Evolutionary conservation across 2,888 invertebrate species (phyloP).

Genomic region (Cantharis rufa): DNA sequence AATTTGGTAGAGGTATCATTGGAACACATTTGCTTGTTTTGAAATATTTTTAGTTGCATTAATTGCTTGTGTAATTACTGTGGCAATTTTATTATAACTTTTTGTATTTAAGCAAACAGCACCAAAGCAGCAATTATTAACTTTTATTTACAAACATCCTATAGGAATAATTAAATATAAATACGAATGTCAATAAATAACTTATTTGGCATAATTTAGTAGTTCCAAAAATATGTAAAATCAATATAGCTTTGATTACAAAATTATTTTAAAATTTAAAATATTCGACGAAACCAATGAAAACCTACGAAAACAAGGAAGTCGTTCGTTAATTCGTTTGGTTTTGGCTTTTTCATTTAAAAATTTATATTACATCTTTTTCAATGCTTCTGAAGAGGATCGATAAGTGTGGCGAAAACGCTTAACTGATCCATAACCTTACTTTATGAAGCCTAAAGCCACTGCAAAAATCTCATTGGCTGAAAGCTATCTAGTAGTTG

Average conservation of each 20-base stretch:
- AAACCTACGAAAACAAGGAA: neutral
- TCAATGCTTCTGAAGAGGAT: neutral
- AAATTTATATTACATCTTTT: neutral
- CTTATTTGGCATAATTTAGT: neutral
- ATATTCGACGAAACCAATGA: neutral
- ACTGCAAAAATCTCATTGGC: neutral
- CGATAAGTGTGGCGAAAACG: neutral
- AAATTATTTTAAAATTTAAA: neutral
- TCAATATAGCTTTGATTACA: neutral
- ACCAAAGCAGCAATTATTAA: neutral
- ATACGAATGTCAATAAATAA: neutral
- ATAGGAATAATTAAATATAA: neutral
- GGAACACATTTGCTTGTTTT: neutral
- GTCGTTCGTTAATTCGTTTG: neutral
- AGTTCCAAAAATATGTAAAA: neutral
- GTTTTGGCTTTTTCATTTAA: neutral
- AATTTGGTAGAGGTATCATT: conserved; percentile 7
- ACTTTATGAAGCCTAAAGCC: neutral
- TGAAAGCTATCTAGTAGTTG: neutral
- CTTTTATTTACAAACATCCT: neutral
- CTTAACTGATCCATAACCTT: neutral
- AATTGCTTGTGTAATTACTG: neutral
- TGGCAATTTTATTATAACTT: neutral
- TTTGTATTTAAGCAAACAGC: neutral
- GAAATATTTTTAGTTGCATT: neutral